These are phyloP conservation scores for Thrips palmi DNA, from an alignment of 1,140 invertebrate species.

Conservation along the genomic window DNA sequence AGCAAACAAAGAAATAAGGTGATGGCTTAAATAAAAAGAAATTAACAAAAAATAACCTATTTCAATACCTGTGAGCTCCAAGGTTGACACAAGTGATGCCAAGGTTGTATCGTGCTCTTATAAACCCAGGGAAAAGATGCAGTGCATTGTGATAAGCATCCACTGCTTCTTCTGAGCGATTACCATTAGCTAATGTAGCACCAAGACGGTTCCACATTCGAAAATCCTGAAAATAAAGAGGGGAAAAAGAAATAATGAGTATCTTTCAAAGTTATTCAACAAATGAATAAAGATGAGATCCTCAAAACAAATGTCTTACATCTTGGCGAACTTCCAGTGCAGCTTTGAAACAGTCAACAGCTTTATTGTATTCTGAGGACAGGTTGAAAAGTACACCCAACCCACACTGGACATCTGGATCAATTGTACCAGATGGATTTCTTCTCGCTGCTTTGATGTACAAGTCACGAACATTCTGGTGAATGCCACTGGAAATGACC, in stretches of 20 bases:
- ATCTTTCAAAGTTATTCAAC: too few relatives aligned
- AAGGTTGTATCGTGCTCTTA: constrained; percentile 91
- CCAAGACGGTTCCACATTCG: constrained; percentile 94
- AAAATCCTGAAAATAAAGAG: constrained; percentile 46
- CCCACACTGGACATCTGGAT: constrained; percentile 90
- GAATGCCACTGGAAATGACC: constrained; percentile 31
- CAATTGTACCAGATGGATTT: constrained; percentile 50
- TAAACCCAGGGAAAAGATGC: constrained; percentile 83
- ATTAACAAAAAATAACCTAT: constrained; percentile 17
- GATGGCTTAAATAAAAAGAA: constrained; percentile 8
- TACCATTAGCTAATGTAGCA: constrained; percentile 91
- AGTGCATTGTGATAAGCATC: constrained; percentile 87
- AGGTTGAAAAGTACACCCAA: constrained; percentile 92
- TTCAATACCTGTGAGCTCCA: constrained; percentile 81
- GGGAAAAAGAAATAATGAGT: constrained; percentile 3
- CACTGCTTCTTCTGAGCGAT: constrained; percentile 85
- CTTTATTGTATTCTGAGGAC: constrained; percentile 85
- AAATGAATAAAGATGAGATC: neutral
- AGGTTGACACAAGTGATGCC: constrained; percentile 96
- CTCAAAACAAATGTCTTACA: constrained; percentile 27
- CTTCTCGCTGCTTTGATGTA: constrained; percentile 73
- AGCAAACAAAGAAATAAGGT: neutral
- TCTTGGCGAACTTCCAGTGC: constrained; percentile 67
- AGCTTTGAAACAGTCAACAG: constrained; percentile 85
- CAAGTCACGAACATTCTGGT: constrained; percentile 54